Percentiles rank a stretch among this genome's conserved stretches.
Evolutionary conservation across 1,140 invertebrate species (phyloP).

Genomic region (Ceratoteleas bidentatus): DNA sequence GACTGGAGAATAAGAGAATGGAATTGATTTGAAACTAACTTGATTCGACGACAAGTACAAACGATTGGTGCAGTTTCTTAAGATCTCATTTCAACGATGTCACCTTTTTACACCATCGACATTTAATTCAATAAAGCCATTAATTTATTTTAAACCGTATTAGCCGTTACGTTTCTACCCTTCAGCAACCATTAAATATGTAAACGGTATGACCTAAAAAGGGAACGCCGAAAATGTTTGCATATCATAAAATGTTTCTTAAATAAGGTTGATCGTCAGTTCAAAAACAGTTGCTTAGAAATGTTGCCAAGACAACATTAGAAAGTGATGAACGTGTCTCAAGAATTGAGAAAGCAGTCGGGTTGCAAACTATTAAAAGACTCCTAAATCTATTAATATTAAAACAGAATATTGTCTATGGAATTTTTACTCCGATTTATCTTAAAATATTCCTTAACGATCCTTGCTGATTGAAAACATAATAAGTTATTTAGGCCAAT

Average conservation of each 20-base stretch:
- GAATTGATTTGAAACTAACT: slow-evolving; percentile 13
- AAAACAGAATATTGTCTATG: too few species aligned
- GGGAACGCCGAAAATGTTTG: neutral
- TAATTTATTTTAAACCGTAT: slow-evolving; percentile 23
- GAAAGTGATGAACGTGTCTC: too few species aligned
- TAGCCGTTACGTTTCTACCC: slow-evolving; percentile 2
- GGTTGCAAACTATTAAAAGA: too few species aligned
- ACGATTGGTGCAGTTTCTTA: slow-evolving; percentile 6
- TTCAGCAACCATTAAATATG: neutral
- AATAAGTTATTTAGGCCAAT: too few species aligned
- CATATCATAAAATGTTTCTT: neutral
- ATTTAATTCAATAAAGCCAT: slow-evolving; percentile 37
- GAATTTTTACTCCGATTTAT: too few species aligned
- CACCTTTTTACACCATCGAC: slow-evolving; percentile 6
- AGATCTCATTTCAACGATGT: slow-evolving; percentile 30
- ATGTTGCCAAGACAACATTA: too few species aligned
- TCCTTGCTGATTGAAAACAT: too few species aligned
- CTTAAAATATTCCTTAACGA: too few species aligned
- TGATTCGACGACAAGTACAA: slow-evolving; percentile 14
- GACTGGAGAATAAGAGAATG: slow-evolving; percentile 86
- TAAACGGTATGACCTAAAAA: neutral
- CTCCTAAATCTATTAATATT: too few species aligned
- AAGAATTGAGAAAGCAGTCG: too few species aligned
- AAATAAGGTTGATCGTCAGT: too few species aligned
- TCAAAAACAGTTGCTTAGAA: too few species aligned